Base-by-base conservation (phyloP, 2,888 invertebrate genomes). In the Callyntrura guangdongensis region DNA sequence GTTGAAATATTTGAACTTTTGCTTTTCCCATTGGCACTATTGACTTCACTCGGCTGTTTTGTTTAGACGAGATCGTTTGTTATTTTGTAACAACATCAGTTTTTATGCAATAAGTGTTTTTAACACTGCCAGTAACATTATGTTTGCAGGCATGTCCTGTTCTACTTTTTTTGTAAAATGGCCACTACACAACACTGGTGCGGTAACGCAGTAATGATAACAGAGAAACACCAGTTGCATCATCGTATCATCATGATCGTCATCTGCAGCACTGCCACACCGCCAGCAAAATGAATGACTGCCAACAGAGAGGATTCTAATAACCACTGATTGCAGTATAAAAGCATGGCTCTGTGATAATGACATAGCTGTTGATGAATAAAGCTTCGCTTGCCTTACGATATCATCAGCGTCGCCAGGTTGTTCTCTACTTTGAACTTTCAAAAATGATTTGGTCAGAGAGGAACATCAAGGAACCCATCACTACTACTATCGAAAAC, bases 131-230 rank as follows among this genome's bases (percentile, higher is more conserved):
- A 87, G 69, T 84, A 85, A 77, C 53, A 79, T 36, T 64, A 67
- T 67, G 85, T 79, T 85, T 36, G 74, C 79, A 79, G 49, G 59
- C 77, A 89, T 84, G 89, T 89, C 85, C 85, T 89, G 89, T 89
- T 89, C 89, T 85, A 89, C 84, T 89, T 89, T 74, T 72, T 85
- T 82, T 56, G 14, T 22, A 47, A 74, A 64, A 77, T 89, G 77
- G 59, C 84, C 61, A 84, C 59, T 20, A 74, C 84, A 83, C 59
- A 20, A 36, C 59, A 82, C 64, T 56, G 45, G 79, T 56, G 59
- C 53, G 56, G 36, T 79, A 79, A 17, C 22, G 14, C 20, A 79
- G 27, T 79, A 56, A 59, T 27, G 59, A 79, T 56, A 27, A 79
- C 56, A 79, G 56, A n/a, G 56, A 56, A 56, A 47, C 17, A 27